These are phyloP conservation scores for Diorhabda elongata DNA, from an alignment of 1,140 invertebrate genomes.

Conservation along the genomic window DNA sequence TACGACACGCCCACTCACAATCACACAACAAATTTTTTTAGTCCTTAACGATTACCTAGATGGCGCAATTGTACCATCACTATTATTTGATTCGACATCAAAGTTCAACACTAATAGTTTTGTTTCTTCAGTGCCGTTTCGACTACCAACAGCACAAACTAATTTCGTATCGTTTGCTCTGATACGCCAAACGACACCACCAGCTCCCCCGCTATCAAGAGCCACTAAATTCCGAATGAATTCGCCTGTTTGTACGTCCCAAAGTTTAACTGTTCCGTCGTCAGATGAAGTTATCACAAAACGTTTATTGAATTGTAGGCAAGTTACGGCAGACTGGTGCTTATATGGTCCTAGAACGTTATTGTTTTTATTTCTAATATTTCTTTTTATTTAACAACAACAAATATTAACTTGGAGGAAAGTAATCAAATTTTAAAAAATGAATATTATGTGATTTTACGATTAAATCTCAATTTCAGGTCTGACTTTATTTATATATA, in stretches of 20 bases:
- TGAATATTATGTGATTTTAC: background rate
- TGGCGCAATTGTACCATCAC: background rate
- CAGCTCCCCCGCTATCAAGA: conserved; percentile 90
- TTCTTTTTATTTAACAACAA: too few species aligned
- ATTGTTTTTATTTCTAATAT: background rate
- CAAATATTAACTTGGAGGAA: background rate
- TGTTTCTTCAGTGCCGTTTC: conserved; percentile 98
- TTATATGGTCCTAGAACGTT: conserved; percentile 78
- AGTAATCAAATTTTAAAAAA: conserved; percentile 4
- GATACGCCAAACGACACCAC: conserved; percentile 98
- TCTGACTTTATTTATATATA: too few species aligned
- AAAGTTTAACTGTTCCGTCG: conserved; percentile 98
- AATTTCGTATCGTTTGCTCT: conserved; percentile 93
- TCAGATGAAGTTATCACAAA: conserved; percentile 99
- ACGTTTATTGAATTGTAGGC: conserved; percentile 94
- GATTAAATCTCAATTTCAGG: too few species aligned
- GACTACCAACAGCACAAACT: conserved; percentile 95
- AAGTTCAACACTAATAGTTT: conserved; percentile 97
- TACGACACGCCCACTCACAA: background rate
- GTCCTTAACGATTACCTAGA: conserved; percentile 19
- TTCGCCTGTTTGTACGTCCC: conserved; percentile 93
- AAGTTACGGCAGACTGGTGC: conserved; percentile 97
- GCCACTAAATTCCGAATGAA: conserved; percentile 95
- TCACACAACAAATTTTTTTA: conserved; percentile 19
- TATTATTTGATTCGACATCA: conserved; percentile 65